These are phyloP conservation scores for Netelia melanura DNA, from an alignment of 2,888 invertebrate species.

Conservation along the genomic window DNA sequence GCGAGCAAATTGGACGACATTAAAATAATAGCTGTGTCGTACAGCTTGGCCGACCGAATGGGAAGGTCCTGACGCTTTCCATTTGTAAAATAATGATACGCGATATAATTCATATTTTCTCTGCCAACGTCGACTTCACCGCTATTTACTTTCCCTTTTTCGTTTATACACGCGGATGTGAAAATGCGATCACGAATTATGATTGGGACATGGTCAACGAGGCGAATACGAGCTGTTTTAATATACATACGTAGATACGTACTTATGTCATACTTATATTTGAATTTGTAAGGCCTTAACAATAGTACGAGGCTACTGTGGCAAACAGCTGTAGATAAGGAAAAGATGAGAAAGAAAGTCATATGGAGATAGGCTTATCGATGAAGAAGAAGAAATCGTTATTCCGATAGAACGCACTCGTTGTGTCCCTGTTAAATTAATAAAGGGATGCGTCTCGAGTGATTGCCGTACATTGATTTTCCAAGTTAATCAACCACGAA, in stretches of 20 bases:
- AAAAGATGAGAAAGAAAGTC: too few species aligned
- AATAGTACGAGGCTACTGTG: too few species aligned
- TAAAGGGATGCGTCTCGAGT: too few species aligned
- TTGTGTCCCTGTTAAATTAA: too few species aligned
- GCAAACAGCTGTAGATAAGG: too few species aligned
- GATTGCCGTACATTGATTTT: too few species aligned
- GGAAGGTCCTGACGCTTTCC: neutral
- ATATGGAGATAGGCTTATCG: too few species aligned
- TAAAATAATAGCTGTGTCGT: neutral
- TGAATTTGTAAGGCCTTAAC: neutral
- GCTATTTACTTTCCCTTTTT: constrained; percentile 78
- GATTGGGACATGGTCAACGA: neutral
- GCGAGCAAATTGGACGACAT: neutral
- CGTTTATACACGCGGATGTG: constrained; percentile 80
- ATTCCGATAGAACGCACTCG: too few species aligned
- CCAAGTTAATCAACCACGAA: too few species aligned
- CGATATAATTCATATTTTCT: neutral
- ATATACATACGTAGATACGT: neutral
- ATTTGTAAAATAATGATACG: neutral
- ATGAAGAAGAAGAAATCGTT: too few species aligned
- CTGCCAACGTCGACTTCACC: neutral
- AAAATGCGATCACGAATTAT: constrained; percentile 68
- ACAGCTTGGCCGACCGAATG: neutral
- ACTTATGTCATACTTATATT: neutral
- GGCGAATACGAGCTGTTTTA: neutral